Conservation (phyloP, 2,797 vertebrate species). For the Scolopax rusticola region DNA sequence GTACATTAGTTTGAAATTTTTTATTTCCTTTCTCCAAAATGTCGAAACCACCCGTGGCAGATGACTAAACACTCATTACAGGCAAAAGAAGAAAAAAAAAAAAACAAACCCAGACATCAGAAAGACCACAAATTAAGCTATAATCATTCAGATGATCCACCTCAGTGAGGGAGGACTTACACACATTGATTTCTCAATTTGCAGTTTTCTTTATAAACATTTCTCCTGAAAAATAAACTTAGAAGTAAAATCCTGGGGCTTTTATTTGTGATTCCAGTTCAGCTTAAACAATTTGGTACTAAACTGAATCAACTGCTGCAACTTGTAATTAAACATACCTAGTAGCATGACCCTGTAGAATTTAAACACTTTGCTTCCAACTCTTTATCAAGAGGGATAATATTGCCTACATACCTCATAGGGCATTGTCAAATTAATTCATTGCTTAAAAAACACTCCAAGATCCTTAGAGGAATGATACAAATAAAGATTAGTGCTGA, state of each 20-base stretch:
- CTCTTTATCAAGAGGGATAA: neutral
- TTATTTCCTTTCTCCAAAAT: neutral
- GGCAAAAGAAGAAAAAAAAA: neutral
- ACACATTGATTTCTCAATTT: neutral
- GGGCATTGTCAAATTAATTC: constrained; percentile 63
- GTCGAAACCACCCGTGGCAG: neutral
- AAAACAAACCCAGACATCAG: neutral
- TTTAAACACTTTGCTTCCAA: constrained; percentile 27
- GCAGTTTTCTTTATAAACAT: neutral
- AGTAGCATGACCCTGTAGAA: neutral
- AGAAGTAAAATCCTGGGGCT: neutral
- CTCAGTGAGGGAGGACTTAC: neutral
- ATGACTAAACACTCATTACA: neutral
- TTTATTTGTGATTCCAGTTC: neutral
- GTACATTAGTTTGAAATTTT: neutral
- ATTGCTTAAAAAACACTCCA: constrained; percentile 52
- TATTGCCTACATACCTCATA: constrained; percentile 29
- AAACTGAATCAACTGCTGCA: neutral
- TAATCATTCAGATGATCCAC: neutral
- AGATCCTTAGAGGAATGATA: constrained; percentile 54
- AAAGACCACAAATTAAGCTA: neutral
- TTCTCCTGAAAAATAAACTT: neutral
- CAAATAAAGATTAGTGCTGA: constrained; percentile 50
- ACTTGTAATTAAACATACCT: constrained; percentile 2
- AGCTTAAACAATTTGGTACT: neutral